A percentile compares a stretch with the other conserved stretches of the same genome.
Conservation (phyloP, 2,888 invertebrate species). For the Mimas tiliae region DNA sequence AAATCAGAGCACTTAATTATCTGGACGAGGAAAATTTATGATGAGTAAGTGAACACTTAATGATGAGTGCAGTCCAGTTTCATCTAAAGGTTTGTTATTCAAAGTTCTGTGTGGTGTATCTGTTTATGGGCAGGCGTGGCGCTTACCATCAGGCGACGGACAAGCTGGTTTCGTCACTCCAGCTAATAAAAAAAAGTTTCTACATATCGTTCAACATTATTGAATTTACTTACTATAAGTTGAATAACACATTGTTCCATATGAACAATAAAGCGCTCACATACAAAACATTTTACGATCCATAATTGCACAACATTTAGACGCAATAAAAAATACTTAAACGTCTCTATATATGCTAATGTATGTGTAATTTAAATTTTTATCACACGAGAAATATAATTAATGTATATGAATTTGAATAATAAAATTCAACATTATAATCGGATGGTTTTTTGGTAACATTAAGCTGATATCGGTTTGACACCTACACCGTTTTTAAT, state of each 20-base stretch:
- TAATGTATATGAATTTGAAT: slow-evolving; percentile 21
- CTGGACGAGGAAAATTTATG: too few species aligned
- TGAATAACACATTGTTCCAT: neutral
- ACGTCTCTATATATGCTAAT: slow-evolving; percentile 41
- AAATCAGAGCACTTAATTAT: too few species aligned
- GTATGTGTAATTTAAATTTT: slow-evolving; percentile 34
- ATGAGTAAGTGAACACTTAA: too few species aligned
- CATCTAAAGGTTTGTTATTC: too few species aligned
- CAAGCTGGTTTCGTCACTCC: too few species aligned
- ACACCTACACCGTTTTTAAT: slow-evolving; percentile 26
- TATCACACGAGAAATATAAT: slow-evolving; percentile 27
- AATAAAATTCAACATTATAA: slow-evolving; percentile 20
- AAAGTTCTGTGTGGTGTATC: too few species aligned
- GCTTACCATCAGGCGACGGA: too few species aligned
- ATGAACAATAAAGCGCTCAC: slow-evolving; percentile 24
- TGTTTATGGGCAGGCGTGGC: too few species aligned
- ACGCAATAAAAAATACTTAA: slow-evolving; percentile 35
- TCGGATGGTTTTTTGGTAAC: slow-evolving; percentile 16
- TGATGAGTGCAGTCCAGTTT: too few species aligned
- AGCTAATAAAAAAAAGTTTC: too few species aligned
- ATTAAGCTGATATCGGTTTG: slow-evolving; percentile 10
- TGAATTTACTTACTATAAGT: neutral
- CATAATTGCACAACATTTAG: slow-evolving; percentile 33
- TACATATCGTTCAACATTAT: too few species aligned
- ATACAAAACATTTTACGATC: slow-evolving; percentile 31